Conservation (phyloP, 2,888 invertebrate genomes). For the Antheraea yamamai region DNA sequence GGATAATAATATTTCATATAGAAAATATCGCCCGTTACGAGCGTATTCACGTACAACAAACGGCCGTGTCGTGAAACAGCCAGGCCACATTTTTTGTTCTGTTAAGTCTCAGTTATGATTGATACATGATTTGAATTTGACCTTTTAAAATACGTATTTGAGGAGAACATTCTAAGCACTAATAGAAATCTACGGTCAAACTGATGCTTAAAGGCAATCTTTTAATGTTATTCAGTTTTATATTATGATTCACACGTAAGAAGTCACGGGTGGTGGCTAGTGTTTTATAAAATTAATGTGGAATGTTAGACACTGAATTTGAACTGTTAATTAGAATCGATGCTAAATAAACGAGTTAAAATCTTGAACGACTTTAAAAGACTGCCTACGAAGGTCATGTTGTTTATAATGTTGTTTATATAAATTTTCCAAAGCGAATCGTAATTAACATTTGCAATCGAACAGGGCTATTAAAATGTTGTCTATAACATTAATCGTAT, state of each 20-base stretch:
- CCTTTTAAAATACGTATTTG: no score
- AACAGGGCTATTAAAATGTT: slow-evolving; percentile 1
- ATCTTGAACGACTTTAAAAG: background rate
- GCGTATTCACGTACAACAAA: no score
- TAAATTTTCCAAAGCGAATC: background rate
- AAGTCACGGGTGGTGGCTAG: background rate
- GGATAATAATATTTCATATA: no score
- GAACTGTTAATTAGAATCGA: background rate
- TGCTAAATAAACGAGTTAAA: background rate
- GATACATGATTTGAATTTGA: no score
- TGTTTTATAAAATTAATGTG: background rate
- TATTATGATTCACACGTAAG: background rate
- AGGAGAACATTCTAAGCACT: no score
- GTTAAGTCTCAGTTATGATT: no score
- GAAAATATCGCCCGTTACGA: no score
- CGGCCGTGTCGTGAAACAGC: no score
- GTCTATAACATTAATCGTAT: background rate
- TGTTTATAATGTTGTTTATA: background rate
- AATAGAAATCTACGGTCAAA: no score
- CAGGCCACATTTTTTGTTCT: no score
- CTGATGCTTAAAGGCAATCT: no score
- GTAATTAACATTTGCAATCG: background rate
- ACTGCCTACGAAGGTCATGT: background rate
- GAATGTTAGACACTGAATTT: background rate
- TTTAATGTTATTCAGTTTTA: no score